phyloP scores from a whole-genome alignment of 2,113 vertebrate species.

The Lophochroa leadbeateri region DNA sequence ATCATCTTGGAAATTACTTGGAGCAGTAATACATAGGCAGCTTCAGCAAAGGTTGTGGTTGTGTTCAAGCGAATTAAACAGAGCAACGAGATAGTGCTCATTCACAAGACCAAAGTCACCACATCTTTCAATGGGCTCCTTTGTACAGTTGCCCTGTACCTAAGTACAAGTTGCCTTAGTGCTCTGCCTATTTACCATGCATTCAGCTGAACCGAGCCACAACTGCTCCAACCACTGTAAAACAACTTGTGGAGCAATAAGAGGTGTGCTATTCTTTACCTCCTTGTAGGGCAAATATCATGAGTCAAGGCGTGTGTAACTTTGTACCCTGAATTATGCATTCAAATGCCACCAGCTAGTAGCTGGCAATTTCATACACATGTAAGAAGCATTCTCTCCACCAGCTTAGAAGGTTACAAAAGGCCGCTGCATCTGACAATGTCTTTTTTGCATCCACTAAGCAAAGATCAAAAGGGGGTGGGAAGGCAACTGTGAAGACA shows the following conservation, averaged over 20 bases:
- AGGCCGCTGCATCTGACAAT: not conserved
- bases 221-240: not conserved
- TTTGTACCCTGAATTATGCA: not conserved
- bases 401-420: not conserved
- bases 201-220: not conserved
- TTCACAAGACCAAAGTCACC: not conserved
- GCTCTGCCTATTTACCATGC: not conserved
- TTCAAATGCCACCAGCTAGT: not conserved
- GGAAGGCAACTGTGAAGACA: not conserved
- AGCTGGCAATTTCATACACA: not conserved
- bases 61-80: not conserved
- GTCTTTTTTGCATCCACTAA: conserved; percentile 43
- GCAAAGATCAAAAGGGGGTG: conserved; percentile 23
- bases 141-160: not conserved
- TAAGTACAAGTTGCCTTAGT: not conserved
- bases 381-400: fast-evolving
- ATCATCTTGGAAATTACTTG: not conserved
- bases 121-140: not conserved
- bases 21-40: not conserved
- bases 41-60: not conserved
- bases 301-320: not conserved
- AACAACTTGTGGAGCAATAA: not conserved
- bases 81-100: not conserved
- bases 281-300: not conserved
- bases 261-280: not conserved